These are phyloP conservation scores for Leucophenga varia DNA, from an alignment of 1,140 invertebrate genomes.

Conservation along the genomic window DNA sequence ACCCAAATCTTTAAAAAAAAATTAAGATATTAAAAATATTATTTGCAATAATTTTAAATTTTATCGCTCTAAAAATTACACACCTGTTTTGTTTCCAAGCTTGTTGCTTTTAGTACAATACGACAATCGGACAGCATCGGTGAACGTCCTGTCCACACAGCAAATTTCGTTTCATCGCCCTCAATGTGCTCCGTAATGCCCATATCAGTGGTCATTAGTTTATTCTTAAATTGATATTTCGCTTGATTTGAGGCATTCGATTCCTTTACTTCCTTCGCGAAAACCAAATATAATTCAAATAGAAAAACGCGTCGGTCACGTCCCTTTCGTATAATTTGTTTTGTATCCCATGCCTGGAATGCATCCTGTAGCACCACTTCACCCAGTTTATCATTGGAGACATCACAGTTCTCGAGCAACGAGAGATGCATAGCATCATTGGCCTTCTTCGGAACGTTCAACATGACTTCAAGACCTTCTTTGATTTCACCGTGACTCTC, in stretches of 20 bases:
- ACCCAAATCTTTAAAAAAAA: constrained; percentile 75
- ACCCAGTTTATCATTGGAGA: constrained; percentile 84
- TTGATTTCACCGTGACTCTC: constrained; percentile 95
- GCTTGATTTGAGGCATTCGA: constrained; percentile 77
- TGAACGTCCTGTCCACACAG: constrained; percentile 93
- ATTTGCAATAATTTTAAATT: no score
- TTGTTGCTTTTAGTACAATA: constrained; percentile 87
- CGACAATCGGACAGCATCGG: constrained; percentile 88
- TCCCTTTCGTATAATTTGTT: constrained; percentile 93
- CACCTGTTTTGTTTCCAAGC: constrained; percentile 84
- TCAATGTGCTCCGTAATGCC: constrained; percentile 98
- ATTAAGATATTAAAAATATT: background rate
- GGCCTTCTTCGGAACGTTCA: constrained; percentile 98
- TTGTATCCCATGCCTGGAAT: constrained; percentile 97
- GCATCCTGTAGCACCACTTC: constrained; percentile 89
- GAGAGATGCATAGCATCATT: constrained; percentile 99
- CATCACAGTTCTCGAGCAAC: constrained; percentile 92
- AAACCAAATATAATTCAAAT: constrained; percentile 96
- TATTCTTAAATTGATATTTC: constrained; percentile 95
- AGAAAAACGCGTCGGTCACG: constrained; percentile 95
- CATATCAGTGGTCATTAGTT: constrained; percentile 76
- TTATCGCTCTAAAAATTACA: no score
- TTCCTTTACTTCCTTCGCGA: constrained; percentile 98
- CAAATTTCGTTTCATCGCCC: constrained; percentile 98
- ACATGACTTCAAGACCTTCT: constrained; percentile 97